These are phyloP conservation scores for Theristicus caerulescens DNA, from an alignment of 2,113 vertebrate genomes.

Conservation along the genomic window DNA sequence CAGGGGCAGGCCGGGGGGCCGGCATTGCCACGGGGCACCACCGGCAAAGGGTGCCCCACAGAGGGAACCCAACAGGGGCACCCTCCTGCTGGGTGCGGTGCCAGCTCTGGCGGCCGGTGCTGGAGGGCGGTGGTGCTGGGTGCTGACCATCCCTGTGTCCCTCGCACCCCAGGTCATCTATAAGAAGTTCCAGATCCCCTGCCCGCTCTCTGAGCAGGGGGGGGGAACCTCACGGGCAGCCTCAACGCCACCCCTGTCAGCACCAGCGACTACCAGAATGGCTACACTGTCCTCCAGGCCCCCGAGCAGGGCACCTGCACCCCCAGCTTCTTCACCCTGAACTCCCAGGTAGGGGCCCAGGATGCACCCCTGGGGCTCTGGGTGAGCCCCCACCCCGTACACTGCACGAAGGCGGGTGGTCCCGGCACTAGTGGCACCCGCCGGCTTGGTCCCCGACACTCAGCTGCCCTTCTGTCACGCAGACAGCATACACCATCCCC, in stretches of 20 bases:
- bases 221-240: conserved; percentile 76
- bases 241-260: conserved; percentile 49
- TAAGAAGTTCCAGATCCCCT: conserved; percentile 93
- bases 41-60: not conserved
- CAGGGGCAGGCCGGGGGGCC: not conserved
- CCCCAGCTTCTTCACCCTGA: conserved; percentile 87
- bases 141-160: fast-evolving
- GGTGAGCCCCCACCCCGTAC: fast-evolving
- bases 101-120: fast-evolving
- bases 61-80: not conserved
- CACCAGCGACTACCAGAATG: conserved; percentile 67
- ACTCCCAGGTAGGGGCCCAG: conserved; percentile 83
- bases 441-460: not conserved
- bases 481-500: conserved; percentile 97
- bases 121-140: not conserved
- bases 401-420: not conserved
- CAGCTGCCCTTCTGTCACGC: not conserved
- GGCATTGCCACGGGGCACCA: fast-evolving
- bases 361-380: not conserved
- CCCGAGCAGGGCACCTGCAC: conserved; percentile 63
- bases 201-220: conserved; percentile 79
- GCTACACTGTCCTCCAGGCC: conserved; percentile 44
- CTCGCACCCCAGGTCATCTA: conserved; percentile 85
- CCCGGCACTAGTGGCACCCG: not conserved
- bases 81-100: fast-evolving